A percentile compares a stretch with the other conserved stretches of the same genome.
These are phyloP conservation scores for Bradypodion ventrale DNA, from an alignment of 2,797 vertebrate genomes.

Conservation along the genomic window DNA sequence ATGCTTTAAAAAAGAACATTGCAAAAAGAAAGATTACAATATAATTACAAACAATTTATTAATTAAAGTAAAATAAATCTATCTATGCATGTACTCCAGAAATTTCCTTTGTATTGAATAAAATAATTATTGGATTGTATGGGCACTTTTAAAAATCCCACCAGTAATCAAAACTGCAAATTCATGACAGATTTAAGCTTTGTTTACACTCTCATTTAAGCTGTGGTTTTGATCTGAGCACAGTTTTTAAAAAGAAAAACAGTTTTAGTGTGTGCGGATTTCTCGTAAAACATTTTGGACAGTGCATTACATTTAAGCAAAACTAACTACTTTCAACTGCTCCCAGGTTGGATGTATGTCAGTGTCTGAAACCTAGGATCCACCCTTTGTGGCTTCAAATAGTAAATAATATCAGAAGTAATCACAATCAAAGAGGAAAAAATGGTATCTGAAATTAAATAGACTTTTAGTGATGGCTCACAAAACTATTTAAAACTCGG, in stretches of 20 bases:
- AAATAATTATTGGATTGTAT: conserved; percentile 28
- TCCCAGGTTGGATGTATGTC: conserved; percentile 30
- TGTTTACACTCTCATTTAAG: conserved; percentile 30
- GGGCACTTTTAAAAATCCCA: conserved; percentile 39
- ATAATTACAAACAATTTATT: conserved; percentile 18
- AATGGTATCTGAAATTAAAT: conserved; percentile 27
- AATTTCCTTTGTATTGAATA: conserved; percentile 17
- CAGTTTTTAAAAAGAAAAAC: not conserved
- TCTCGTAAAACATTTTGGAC: conserved; percentile 28
- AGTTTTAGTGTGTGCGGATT: not conserved
- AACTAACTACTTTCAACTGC: conserved; percentile 23
- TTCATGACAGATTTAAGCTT: conserved; percentile 24
- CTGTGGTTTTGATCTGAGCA: conserved; percentile 31
- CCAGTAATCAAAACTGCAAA: conserved; percentile 10
- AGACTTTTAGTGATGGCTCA: conserved; percentile 22
- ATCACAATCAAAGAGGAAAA: conserved; percentile 41
- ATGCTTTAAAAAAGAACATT: not conserved
- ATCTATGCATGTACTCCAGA: not conserved
- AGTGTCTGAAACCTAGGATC: conserved; percentile 31
- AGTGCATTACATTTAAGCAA: conserved; percentile 9
- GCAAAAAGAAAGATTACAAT: not conserved
- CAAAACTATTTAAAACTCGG: conserved; percentile 35
- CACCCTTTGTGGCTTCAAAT: conserved; percentile 14
- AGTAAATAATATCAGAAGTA: conserved; percentile 36
- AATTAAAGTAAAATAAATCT: conserved; percentile 14